Base-by-base conservation (phyloP, 2,797 vertebrate species). In the Heliangelus exortis region DNA sequence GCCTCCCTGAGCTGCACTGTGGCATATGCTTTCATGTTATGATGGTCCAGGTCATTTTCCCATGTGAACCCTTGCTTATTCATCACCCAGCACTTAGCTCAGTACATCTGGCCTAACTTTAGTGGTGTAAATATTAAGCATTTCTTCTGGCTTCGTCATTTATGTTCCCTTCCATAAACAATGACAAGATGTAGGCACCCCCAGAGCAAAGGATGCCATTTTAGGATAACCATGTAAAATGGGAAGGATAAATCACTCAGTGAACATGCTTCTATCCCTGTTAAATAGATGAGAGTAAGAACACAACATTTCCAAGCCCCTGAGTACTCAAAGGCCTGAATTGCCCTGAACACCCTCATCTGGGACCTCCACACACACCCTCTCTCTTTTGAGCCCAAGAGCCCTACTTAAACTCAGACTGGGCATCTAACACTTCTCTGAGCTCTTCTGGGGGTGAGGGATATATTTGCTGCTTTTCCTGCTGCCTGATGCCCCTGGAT, bases 351-450 rank as follows among this genome's bases (percentile, higher is more conserved):
- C 34, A 83, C 34, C n/a, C 34, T 55, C 51, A 61, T 25, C n/a
- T 72, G 71, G 8, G 9, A 54, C 17, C 33, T 54, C 25, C 26
- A 75, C 17, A 16, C 10, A 22, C 16, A 2, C 3, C 0, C 9
- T 4, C 10, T 34, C 48, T 19, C 8, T 12, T 10, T 1, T 34
- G n/a, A 10, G 22, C 43, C 58, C 43, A 73, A 45, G 33, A 82
- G 10, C 19, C 2, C 33, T 21, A 20, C 36, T 67, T 55, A 75
- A 83, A 26, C 39, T 66, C 66, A 68, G 23, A 14, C 7, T 17
- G 47, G 34, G 20, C 8, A 18, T 2, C 1, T 31, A 3, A 39
- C 1, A 1, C 1, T 1, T 26, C 0, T 50, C 2, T 18, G 7
- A 62, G 54, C 5, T 13, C 3, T 61, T 36, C 4, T 36, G 3